Percentiles rank a stretch among this genome's conserved stretches.
Conservation (phyloP, 2,797 vertebrate genomes). For the Argentina silus region DNA sequence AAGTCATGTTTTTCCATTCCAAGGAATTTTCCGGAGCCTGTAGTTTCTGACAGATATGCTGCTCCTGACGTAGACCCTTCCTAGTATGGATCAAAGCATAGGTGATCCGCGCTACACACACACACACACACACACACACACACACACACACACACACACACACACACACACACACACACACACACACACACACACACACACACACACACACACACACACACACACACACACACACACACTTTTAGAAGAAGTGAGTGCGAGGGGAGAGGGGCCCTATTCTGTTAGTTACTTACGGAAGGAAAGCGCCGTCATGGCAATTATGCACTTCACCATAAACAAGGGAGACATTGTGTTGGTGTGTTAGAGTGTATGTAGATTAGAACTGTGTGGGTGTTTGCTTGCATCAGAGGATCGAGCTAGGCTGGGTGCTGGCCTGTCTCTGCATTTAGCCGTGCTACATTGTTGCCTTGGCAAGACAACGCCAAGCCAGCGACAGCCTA, state of each 20-base stretch:
- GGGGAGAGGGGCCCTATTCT: too few relatives aligned
- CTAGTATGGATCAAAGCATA: neutral
- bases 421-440: too few relatives aligned
- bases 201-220: slow-evolving; percentile 6
- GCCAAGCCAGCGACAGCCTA: too few relatives aligned
- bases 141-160: slow-evolving; percentile 10
- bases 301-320: too few relatives aligned
- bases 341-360: too few relatives aligned
- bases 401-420: too few relatives aligned
- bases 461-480: too few relatives aligned
- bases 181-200: neutral
- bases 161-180: slow-evolving; percentile 37
- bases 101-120: neutral
- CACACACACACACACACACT: slow-evolving; percentile 1
- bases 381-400: too few relatives aligned
- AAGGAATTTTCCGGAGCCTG: neutral
- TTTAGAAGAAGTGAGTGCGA: neutral
- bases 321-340: too few relatives aligned
- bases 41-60: neutral
- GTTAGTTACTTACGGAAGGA: too few relatives aligned
- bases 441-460: too few relatives aligned
- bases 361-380: too few relatives aligned
- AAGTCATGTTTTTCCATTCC: slow-evolving; percentile 2
- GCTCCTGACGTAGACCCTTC: neutral
- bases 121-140: slow-evolving; percentile 11